A percentile compares a stretch with the other conserved stretches of the same genome.
phyloP scores from a whole-genome alignment of 1,140 invertebrate species.

The Drepana arcuata region DNA sequence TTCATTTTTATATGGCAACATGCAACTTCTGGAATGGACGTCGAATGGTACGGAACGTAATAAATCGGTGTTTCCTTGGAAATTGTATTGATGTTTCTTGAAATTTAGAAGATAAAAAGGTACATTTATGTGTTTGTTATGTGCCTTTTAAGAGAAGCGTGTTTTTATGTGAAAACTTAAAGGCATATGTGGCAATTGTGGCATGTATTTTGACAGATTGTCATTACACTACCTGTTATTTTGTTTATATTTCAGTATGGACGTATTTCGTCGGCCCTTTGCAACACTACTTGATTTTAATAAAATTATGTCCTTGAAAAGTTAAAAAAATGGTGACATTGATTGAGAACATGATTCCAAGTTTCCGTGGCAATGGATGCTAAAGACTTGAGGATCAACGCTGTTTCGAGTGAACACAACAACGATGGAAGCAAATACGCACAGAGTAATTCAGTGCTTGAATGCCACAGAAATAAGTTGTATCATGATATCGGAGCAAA shows the following conservation, averaged over 20 bases:
- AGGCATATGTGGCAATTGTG: slow-evolving; percentile 64
- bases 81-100: slow-evolving; percentile 62
- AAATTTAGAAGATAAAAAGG: slow-evolving; percentile 30
- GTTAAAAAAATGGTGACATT: slow-evolving; percentile 32
- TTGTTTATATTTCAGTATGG: slow-evolving; percentile 67
- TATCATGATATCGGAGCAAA: slow-evolving; percentile 50
- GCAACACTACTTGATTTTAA: too few relatives aligned
- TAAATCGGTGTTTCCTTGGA: slow-evolving; percentile 69
- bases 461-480: slow-evolving; percentile 40
- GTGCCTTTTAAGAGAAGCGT: too few relatives aligned
- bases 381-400: slow-evolving; percentile 52
- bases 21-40: slow-evolving; percentile 25
- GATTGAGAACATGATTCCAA: slow-evolving; percentile 16
- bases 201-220: slow-evolving; percentile 70
- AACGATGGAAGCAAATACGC: slow-evolving; percentile 52
- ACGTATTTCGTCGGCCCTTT: too few relatives aligned
- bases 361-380: slow-evolving; percentile 45
- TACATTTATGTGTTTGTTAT: too few relatives aligned
- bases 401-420: slow-evolving; percentile 34
- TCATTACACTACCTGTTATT: slow-evolving; percentile 47
- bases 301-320: slow-evolving; percentile 7
- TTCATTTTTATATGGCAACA: slow-evolving; percentile 22
- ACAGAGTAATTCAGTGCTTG: slow-evolving; percentile 28
- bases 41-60: slow-evolving; percentile 50
- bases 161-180: not conserved